Base-by-base conservation (phyloP, 2,888 invertebrate genomes). In the Brachyopa scutellaris region DNA sequence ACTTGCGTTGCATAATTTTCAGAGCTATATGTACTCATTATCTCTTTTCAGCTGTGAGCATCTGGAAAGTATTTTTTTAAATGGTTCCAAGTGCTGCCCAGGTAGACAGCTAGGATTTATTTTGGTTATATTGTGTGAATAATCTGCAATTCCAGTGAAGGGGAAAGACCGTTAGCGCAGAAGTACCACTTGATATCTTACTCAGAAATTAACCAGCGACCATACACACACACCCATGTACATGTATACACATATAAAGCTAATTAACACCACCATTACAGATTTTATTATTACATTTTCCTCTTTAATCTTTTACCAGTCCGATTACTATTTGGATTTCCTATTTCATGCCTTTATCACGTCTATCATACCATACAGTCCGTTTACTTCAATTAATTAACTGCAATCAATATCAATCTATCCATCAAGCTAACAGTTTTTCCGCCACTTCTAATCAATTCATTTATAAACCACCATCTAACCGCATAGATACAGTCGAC, bases 391-490 rank as follows among this genome's bases (percentile, higher is more conserved):
- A 76, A 74, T 80, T 69, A 76, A 80, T 80, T 74, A 76, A 69
- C 80, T 74, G 74, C 69, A 80, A 62, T 76, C 76, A 74, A 74
- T 80, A 74, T 69, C 80, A 80, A 74, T 80, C 69, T 74, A 69
- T 67, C 74, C 40, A 62, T 74, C 69, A 57, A 69, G 47, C 17
- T 74, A 80, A 80, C 80, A 67, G 80, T 80, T 80, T 73, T 80
- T 74, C 80, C 74, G 57, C 80, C 80, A 74, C 74, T 80, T 74
- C 61, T 62, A 80, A 80, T 76, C 82, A 82, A 66, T 82, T 77
- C 77, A 82, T 72, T 77, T 80, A 49, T 49, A 57, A 66, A 45
- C 82, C 76, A 76, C 55, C 59, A 66, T 66, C 82, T 76, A 70
- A 76, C 76, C 70, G 70, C 77, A 82, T 61, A 55, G 69, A 40